Evolutionary conservation across 2,888 invertebrate species (phyloP).

Genomic region (Drosophila ezoana): DNA sequence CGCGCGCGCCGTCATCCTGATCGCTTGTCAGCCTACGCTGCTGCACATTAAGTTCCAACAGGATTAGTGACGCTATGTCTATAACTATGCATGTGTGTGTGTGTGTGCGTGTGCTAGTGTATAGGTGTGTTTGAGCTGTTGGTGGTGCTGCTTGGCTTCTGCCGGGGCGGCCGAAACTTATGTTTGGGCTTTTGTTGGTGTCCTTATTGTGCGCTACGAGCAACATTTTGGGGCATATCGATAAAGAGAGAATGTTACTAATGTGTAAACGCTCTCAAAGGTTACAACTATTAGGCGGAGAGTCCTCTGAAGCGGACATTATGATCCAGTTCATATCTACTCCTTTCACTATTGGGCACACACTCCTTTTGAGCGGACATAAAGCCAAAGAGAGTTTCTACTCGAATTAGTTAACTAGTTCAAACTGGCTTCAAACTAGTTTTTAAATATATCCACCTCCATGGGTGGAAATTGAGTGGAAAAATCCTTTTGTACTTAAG

Average conservation of each 20-base stretch:
- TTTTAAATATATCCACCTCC: too few species aligned
- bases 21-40: slow-evolving; percentile 43
- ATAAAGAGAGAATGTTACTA: neutral
- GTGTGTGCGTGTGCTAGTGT: neutral
- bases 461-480: too few species aligned
- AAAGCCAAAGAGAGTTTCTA: too few species aligned
- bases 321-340: too few species aligned
- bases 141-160: slow-evolving; percentile 16
- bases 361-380: too few species aligned
- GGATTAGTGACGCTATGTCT: slow-evolving; percentile 60
- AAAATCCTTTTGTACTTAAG: too few species aligned
- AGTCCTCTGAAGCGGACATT: too few species aligned
- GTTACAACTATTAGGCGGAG: too few species aligned
- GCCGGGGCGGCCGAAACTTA: slow-evolving; percentile 19
- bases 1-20: slow-evolving; percentile 44
- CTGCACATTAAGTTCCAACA: slow-evolving; percentile 58
- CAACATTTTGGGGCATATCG: neutral
- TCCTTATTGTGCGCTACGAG: slow-evolving; percentile 33
- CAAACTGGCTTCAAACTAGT: too few species aligned
- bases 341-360: too few species aligned
- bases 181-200: slow-evolving; percentile 21
- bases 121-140: slow-evolving; percentile 4
- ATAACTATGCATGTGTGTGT: slow-evolving; percentile 14
- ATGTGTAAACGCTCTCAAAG: too few species aligned
- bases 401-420: too few species aligned